These are phyloP conservation scores for Helogale parvula DNA, from an alignment of 2,113 vertebrate genomes.

Conservation along the genomic window DNA sequence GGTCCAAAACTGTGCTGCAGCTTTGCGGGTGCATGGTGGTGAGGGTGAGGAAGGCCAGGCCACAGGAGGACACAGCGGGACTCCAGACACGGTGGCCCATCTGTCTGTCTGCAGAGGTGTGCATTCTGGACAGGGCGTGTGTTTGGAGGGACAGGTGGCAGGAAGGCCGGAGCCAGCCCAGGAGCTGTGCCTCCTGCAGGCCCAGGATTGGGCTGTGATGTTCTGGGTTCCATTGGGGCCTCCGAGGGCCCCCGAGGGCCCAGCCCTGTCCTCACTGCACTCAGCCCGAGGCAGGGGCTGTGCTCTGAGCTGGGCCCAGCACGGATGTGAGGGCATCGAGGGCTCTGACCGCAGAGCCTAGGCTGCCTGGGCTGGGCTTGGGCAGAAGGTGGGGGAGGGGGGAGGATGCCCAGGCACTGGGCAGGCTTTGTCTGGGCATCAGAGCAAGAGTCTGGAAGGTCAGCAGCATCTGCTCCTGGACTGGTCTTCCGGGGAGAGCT, in stretches of 20 bases:
- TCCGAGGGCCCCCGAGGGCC: not conserved
- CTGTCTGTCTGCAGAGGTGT: not conserved
- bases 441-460: not conserved
- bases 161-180: not conserved
- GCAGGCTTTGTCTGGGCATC: not conserved
- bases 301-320: not conserved
- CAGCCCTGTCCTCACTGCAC: not conserved
- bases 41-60: not conserved
- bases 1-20: not conserved
- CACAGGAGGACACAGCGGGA: not conserved
- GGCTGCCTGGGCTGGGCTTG: not conserved
- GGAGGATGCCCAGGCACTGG: not conserved
- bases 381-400: not conserved
- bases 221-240: not conserved
- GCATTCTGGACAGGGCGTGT: not conserved
- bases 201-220: not conserved
- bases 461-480: slow-evolving; percentile 84
- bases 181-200: not conserved
- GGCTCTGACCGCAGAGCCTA: not conserved
- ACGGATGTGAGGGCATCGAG: accelerated
- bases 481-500: slow-evolving; percentile 81
- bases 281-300: not conserved
- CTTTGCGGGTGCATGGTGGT: not conserved
- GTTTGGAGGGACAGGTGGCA: accelerated
- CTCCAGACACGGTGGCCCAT: not conserved